Evolutionary conservation across 2,797 vertebrate genomes (phyloP).

Genomic region (Pangasius macronema): DNA sequence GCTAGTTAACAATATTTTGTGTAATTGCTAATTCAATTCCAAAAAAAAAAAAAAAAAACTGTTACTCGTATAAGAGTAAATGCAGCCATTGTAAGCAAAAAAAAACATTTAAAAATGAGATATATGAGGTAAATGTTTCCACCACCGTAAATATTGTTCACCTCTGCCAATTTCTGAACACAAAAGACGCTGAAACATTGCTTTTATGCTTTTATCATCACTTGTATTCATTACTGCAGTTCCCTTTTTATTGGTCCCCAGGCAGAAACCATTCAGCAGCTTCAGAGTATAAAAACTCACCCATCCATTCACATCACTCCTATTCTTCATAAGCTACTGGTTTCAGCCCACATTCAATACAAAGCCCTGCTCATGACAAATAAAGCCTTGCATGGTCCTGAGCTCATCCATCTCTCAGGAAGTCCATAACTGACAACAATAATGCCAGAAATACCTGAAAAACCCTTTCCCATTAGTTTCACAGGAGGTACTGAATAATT

Average conservation of each 20-base stretch:
- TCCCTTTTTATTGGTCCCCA: not conserved
- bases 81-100: not conserved
- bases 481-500: constrained; percentile 4
- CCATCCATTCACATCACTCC: constrained; percentile 8
- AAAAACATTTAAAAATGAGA: too few species aligned
- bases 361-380: not conserved
- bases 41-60: not conserved
- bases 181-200: not conserved
- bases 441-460: not conserved
- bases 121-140: not conserved
- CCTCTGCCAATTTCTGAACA: not conserved
- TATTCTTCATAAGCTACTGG: not conserved
- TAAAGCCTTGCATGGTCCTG: not conserved
- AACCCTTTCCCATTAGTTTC: not conserved
- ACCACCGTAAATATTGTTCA: not conserved
- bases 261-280: not conserved
- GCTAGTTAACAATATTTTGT: not conserved
- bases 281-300: not conserved
- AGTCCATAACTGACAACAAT: not conserved
- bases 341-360: not conserved
- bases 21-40: not conserved
- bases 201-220: not conserved
- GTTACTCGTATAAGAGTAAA: not conserved
- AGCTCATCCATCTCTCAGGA: not conserved
- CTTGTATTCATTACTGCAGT: not conserved